These are phyloP conservation scores for Odontomachus brunneus DNA, from an alignment of 1,140 invertebrate species.

Conservation along the genomic window DNA sequence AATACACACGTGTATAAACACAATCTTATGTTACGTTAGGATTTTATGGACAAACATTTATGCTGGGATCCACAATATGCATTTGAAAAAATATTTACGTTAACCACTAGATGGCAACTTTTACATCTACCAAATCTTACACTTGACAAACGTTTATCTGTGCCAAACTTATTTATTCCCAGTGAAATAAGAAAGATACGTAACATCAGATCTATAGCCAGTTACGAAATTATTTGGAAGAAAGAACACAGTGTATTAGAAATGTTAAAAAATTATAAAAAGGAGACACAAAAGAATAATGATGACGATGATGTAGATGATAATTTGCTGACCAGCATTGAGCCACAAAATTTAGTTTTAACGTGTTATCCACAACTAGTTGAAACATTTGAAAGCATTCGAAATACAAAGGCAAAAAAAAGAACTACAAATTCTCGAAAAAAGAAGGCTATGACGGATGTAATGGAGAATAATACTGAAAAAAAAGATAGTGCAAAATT, in stretches of 20 bases:
- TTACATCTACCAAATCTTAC: slow-evolving; percentile 79
- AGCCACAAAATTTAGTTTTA: slow-evolving; percentile 88
- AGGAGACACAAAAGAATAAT: slow-evolving; percentile 72
- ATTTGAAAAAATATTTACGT: slow-evolving; percentile 91
- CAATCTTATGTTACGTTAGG: slow-evolving; percentile 84
- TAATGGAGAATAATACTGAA: slow-evolving; percentile 76
- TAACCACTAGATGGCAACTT: slow-evolving; percentile 91
- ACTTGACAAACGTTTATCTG: slow-evolving; percentile 60
- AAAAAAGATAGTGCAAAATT: slow-evolving; percentile 62
- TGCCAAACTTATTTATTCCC: slow-evolving; percentile 81
- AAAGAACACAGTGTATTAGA: slow-evolving; percentile 86
- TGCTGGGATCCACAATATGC: slow-evolving; percentile 92
- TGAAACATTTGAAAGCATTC: slow-evolving; percentile 87
- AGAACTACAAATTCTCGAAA: slow-evolving; percentile 84
- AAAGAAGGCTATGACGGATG: slow-evolving; percentile 79
- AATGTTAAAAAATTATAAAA: slow-evolving; percentile 86
- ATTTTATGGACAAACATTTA: slow-evolving; percentile 88
- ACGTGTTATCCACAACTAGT: slow-evolving; percentile 89
- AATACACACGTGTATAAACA: slow-evolving; percentile 4
- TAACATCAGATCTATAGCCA: slow-evolving; percentile 87
- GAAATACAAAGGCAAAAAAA: slow-evolving; percentile 85
- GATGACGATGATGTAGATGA: slow-evolving; percentile 73
- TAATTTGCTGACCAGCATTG: slow-evolving; percentile 87
- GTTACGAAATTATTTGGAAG: slow-evolving; percentile 90
- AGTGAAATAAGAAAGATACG: slow-evolving; percentile 87